A percentile compares a stretch with the other conserved stretches of the same genome.
Conservation (phyloP, 2,797 vertebrate species). For the Alectoris magna region DNA sequence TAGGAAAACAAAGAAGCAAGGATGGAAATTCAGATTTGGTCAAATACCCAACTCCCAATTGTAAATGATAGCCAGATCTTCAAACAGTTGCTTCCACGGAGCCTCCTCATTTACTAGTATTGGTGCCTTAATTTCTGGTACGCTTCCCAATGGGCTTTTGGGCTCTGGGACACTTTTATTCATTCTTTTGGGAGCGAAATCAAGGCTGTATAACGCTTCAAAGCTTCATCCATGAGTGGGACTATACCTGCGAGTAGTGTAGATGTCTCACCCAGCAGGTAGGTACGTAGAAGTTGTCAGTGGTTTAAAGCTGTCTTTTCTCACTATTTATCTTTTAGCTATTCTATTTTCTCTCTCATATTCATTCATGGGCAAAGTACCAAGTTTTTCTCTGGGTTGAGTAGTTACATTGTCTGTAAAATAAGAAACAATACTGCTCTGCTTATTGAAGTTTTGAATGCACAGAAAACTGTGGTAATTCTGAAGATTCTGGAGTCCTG, state of each 20-base stretch:
- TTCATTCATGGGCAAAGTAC: background rate
- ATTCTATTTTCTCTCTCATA: background rate
- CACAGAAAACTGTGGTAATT: background rate
- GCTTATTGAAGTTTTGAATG: background rate
- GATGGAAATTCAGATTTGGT: background rate
- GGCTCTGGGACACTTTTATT: background rate
- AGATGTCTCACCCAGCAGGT: background rate
- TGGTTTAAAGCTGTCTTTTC: background rate
- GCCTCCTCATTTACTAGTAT: background rate
- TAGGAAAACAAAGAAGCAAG: background rate
- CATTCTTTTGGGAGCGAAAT: background rate
- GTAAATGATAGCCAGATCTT: background rate
- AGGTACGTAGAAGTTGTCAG: background rate
- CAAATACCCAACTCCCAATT: background rate
- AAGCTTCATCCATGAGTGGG: background rate
- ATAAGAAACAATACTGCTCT: background rate
- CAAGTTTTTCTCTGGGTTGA: background rate
- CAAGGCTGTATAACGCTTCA: background rate
- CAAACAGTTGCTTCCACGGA: background rate
- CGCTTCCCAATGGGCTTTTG: background rate
- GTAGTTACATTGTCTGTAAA: background rate
- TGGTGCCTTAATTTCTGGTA: background rate
- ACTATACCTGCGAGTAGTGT: background rate
- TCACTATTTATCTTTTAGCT: background rate
- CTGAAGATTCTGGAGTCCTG: background rate